Evolutionary conservation across 2,888 invertebrate genomes (phyloP), one percentile per base, ranked within the genome.

Genomic region (Alcis repandata): DNA sequence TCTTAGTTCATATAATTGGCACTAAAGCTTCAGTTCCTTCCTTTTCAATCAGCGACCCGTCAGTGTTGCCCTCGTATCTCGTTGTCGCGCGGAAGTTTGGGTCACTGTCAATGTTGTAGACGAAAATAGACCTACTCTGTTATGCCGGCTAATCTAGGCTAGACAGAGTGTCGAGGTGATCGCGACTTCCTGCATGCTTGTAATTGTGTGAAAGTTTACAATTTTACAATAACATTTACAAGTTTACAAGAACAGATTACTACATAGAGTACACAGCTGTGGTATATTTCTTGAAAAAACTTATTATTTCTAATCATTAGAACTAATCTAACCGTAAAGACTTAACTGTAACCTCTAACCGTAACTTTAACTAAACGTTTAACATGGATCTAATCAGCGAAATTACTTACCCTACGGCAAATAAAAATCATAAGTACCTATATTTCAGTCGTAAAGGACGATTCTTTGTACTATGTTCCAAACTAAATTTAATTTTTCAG

Each of bases 71-170:
- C 19, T 19, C 33, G 20, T 20, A 22, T 38, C 53, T n/a, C 17
- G 40, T 15, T 57, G 22, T 11, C 3, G 40, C 52, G 33, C 52
- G 59, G 53, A 53, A 54, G 58, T 27, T 60, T 64, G 63, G 70
- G 64, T 71, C 71, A 72, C 61, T 73, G 71, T 72, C 74, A 75
- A 71, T 75, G 73, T 45, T 63, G 41, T 19, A 17, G 36, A 57
- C 57, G 9, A 53, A 69, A 73, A 71, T 73, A 73, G 66, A 65
- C 19, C 38, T 13, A 36, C 36, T 22, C 22, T 45, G 3, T n/a
- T 32, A n/a, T 36, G 19, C 1, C 6, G 17, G 2, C 8, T 10
- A 7, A 17, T 32, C 17, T 20, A 20, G 19, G 36, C 41, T 43
- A 32, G 51, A 40, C n/a, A 20, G 15, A 43, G 19, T 20, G 20